phyloP scores from a whole-genome alignment of 2,797 vertebrate genomes.

The Pristis pectinata region DNA sequence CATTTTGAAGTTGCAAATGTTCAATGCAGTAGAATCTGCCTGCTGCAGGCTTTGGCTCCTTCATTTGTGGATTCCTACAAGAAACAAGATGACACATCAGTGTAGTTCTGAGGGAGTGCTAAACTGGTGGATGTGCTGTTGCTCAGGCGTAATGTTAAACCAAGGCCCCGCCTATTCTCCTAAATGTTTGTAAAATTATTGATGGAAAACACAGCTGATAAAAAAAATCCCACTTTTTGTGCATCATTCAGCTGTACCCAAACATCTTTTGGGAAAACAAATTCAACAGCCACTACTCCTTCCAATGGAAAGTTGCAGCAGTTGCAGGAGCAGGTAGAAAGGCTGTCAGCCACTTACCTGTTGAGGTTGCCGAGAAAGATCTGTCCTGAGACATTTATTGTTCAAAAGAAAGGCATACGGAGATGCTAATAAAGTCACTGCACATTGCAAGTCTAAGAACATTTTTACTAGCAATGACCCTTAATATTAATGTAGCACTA shows the following conservation, averaged over 20 bases:
- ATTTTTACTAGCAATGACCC: background rate
- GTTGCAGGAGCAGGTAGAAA: background rate
- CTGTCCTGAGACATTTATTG: background rate
- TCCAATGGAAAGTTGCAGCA: background rate
- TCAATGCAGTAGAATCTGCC: background rate
- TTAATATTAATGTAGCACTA: background rate
- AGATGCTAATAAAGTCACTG: background rate
- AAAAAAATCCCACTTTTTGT: no score
- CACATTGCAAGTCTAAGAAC: background rate
- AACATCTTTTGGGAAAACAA: background rate
- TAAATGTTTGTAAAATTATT: background rate
- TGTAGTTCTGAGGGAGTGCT: no score
- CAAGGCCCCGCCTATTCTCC: background rate
- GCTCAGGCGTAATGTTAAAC: no score
- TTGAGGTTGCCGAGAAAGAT: background rate
- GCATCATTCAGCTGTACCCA: no score
- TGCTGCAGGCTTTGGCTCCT: background rate
- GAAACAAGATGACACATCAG: no score
- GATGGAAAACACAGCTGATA: background rate
- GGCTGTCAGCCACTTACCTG: background rate
- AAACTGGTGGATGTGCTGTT: background rate
- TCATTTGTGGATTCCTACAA: background rate
- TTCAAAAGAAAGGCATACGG: background rate
- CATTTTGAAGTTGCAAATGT: background rate
- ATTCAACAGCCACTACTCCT: background rate